phyloP scores from a whole-genome alignment of 1,140 invertebrate genomes.

The Chironomus tepperi region DNA sequence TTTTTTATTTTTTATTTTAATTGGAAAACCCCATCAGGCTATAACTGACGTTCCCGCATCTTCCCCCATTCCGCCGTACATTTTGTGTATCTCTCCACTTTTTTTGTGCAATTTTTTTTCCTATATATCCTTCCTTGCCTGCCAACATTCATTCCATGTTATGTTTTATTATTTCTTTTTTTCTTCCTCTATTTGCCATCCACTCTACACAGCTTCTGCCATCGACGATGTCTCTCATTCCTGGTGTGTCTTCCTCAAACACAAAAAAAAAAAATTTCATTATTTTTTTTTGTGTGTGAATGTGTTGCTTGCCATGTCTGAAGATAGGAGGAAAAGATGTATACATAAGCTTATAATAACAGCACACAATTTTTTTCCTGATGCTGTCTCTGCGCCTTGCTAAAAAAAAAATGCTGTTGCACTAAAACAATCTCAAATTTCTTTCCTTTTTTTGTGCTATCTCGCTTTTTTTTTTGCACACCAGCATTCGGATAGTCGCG shows the following conservation, averaged over 20 bases:
- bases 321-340: neutral
- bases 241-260: constrained; percentile 6
- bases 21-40: constrained; percentile 7
- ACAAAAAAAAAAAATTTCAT: neutral
- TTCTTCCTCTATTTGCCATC: neutral
- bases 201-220: neutral
- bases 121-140: too few species aligned
- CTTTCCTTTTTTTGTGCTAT: too few species aligned
- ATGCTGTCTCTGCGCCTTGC: neutral
- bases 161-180: neutral
- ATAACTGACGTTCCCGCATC: neutral
- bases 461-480: neutral
- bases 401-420: neutral
- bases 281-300: neutral
- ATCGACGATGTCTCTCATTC: neutral
- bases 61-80: neutral
- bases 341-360: neutral
- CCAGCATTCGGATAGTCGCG: neutral
- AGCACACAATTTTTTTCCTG: neutral
- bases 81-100: too few species aligned
- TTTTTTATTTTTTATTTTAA: neutral
- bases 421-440: constrained; percentile 3
- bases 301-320: neutral
- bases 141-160: too few species aligned
- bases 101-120: too few species aligned